Base-by-base conservation (phyloP, 2,797 vertebrate genomes). In the Microctenopoma steveboyesi region DNA sequence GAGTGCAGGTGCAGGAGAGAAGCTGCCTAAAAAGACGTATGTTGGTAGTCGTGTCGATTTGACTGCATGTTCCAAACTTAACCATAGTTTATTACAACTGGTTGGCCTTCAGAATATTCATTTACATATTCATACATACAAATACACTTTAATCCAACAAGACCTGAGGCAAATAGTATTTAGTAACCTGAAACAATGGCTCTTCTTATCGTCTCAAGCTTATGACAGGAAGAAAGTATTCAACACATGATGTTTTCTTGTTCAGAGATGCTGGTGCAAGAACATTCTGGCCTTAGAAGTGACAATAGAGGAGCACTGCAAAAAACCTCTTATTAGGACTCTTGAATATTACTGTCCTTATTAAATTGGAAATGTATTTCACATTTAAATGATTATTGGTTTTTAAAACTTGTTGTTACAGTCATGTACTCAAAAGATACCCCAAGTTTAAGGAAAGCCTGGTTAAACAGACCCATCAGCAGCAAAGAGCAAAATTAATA, bases 231-330 rank as follows among this genome's bases (percentile, higher is more conserved):
- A 18, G 18, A 18, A 53, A 42, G 4, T 22, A 35, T 15, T 30
- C 71, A 46, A 43, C 39, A 71, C 15, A 68, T 76, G 59, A 59
- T 68, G 56, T 18, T 18, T 18, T 18, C 18, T 18, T 18, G 18
- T 18, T 18, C 18, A 71, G 64, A 75, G 25, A 5, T 1, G 2
- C 8, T 49, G 51, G 15, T 39, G 18, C 15, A 35, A 69, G 69
- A 74, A 74, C 59, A 66, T 62, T 72, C 51, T 65, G 78, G 18
- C 7, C 45, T 51, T 30, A 66, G 53, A 52, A 57, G 52, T 43
- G 16, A 72, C 4, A 64, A 69, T 25, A 27, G 48, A 74, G 25
- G 28, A 8, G 16, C 68, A 43, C 5, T 56, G 56, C 12, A 65
- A 55, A 69, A 69, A 2, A 1, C 18, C 42, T 72, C 56, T 58